These are phyloP conservation scores for Paguma larvata DNA, from an alignment of 2,797 vertebrate genomes.

Conservation along the genomic window DNA sequence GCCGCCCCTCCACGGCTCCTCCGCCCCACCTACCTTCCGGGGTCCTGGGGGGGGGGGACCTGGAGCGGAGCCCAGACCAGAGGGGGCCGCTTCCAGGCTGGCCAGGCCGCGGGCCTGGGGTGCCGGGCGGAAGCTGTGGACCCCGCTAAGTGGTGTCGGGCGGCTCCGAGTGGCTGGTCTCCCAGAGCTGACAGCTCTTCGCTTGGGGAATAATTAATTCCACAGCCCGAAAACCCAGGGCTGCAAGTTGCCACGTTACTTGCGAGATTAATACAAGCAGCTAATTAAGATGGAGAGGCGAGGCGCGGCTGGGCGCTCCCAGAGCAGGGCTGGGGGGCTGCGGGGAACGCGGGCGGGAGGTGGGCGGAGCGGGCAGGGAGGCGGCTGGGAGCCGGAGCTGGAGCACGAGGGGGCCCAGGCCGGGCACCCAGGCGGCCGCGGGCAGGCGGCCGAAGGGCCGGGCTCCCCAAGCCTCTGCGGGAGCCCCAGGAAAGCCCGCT, in stretches of 20 bases:
- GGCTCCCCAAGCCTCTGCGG: not conserved
- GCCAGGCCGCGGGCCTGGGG: not conserved
- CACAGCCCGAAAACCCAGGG: conserved; percentile 82
- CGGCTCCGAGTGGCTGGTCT: conserved; percentile 55
- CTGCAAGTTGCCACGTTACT: conserved; percentile 84
- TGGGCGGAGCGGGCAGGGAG: not conserved
- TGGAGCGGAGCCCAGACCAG: fast-evolving
- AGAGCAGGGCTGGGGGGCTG: not conserved
- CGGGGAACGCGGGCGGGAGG: fast-evolving
- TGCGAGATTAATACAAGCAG: conserved; percentile 85
- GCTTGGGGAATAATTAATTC: conserved; percentile 87
- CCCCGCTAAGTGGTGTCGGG: conserved; percentile 61
- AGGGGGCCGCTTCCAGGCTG: not conserved
- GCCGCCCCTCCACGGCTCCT: not conserved
- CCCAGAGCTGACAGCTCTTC: conserved; percentile 74
- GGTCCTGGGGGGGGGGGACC: not conserved
- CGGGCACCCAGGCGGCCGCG: fast-evolving
- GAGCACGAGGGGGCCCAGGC: no score
- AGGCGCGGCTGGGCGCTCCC: conserved; percentile 45
- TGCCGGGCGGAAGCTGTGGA: not conserved
- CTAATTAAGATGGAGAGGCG: conserved; percentile 87
- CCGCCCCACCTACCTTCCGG: not conserved
- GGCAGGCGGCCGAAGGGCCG: fast-evolving
- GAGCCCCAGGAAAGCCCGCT: fast-evolving
- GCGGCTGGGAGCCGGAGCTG: fast-evolving